Percentiles rank a stretch among this genome's conserved stretches.
phyloP scores from a whole-genome alignment of 1,140 invertebrate genomes.

The Hormaphis cornu region DNA sequence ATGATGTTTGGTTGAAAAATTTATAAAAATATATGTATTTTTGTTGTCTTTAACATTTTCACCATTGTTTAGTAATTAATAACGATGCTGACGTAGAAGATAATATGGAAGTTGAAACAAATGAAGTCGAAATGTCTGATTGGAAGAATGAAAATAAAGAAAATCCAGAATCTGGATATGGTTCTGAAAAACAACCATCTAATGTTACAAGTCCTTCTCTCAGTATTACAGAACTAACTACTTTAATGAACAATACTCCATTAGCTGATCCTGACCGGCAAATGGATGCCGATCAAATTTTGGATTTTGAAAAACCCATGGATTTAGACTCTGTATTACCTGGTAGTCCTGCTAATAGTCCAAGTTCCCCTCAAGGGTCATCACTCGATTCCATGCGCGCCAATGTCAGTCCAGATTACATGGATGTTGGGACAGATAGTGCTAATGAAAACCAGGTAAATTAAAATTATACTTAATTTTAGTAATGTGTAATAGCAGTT shows the following conservation, averaged over 20 bases:
- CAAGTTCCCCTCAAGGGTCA: slow-evolving; percentile 35
- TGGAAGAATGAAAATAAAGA: slow-evolving; percentile 36
- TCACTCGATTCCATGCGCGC: slow-evolving; percentile 35
- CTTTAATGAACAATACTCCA: slow-evolving; percentile 28
- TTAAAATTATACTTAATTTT: too few species aligned
- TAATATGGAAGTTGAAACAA: slow-evolving; percentile 45
- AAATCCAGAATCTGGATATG: slow-evolving; percentile 59
- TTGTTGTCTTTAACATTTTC: background rate
- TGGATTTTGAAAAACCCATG: slow-evolving; percentile 19
- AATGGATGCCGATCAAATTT: slow-evolving; percentile 14
- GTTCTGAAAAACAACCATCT: slow-evolving; percentile 51
- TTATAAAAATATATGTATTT: background rate
- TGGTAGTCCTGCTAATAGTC: slow-evolving; percentile 46
- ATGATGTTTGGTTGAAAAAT: background rate
- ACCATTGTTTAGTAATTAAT: slow-evolving; percentile 44
- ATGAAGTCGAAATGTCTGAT: slow-evolving; percentile 45
- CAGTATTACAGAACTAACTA: slow-evolving; percentile 20
- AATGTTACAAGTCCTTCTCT: slow-evolving; percentile 36
- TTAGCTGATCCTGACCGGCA: slow-evolving; percentile 6
- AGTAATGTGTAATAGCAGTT: too few species aligned
- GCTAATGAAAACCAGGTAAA: slow-evolving; percentile 30
- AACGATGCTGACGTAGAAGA: slow-evolving; percentile 70
- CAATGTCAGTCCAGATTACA: slow-evolving; percentile 32
- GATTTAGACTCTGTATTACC: slow-evolving; percentile 37
- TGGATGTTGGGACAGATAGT: slow-evolving; percentile 34